These are phyloP conservation scores for Pristionchus maxplancki DNA, from an alignment of 2,888 invertebrate genomes.

Conservation along the genomic window DNA sequence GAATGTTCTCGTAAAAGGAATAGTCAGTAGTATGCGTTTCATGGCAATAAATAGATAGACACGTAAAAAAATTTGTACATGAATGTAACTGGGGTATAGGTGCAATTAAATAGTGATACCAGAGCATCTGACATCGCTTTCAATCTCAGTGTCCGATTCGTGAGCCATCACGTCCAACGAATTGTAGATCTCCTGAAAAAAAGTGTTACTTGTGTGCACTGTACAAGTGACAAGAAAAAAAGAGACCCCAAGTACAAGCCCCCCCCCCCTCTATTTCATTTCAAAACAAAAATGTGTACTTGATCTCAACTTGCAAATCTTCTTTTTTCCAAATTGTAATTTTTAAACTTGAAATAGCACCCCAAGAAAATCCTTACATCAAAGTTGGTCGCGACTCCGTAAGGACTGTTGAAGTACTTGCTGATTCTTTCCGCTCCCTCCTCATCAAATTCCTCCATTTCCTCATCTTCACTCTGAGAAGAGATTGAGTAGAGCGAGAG, in stretches of 20 bases:
- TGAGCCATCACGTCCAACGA: not conserved
- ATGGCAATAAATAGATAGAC: not conserved
- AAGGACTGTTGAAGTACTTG: not conserved
- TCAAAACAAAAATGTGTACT: too few relatives aligned
- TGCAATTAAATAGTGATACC: not conserved
- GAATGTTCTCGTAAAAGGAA: not conserved
- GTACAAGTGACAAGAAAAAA: too few relatives aligned
- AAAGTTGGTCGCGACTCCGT: not conserved
- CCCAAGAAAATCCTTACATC: not conserved
- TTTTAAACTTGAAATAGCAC: too few relatives aligned
- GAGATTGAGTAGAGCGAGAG: not conserved
- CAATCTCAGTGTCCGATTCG: conserved; percentile 18
- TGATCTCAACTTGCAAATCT: too few relatives aligned
- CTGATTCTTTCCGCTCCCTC: not conserved
- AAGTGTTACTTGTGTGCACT: too few relatives aligned
- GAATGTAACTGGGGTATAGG: not conserved
- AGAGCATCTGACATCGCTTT: not conserved
- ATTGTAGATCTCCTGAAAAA: not conserved
- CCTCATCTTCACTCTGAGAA: not conserved
- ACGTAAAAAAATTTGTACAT: not conserved
- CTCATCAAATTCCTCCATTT: not conserved
- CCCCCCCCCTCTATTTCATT: too few relatives aligned
- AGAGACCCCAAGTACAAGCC: too few relatives aligned
- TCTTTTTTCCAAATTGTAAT: too few relatives aligned
- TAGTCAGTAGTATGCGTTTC: not conserved